Evolutionary conservation across 2,888 invertebrate species (phyloP), one percentile per base, ranked within the genome.

Genomic region (Apamea crenata): DNA sequence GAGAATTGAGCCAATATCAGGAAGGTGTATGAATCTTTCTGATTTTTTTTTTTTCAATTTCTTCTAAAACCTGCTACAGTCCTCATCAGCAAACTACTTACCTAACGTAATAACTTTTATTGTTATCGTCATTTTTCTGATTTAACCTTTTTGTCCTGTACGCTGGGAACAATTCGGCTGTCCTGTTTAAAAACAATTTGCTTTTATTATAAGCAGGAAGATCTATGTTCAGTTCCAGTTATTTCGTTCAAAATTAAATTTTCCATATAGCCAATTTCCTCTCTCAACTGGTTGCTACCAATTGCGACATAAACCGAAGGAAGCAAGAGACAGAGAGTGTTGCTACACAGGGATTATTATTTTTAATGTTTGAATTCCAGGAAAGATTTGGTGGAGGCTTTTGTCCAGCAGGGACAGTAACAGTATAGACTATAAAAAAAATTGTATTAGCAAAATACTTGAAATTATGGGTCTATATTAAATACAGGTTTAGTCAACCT

Each of bases 201-300:
- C n/a, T 73, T 80, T 61, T 3, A 29, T 67, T 68, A 29, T 18
- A 36, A 40, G n/a, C 40, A 80, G 59, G 50, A 66, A 75, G 59
- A 21, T 61, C 14, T 29, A 44, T n/a, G 32, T 7, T 70, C 40
- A n/a, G n/a, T 12, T 56, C n/a, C 40, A 25, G 56, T 32, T 7
- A 56, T 63, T 73, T 40, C 63, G 36, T 59, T 70, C 29, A 40
- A 59, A 36, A 21, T 66, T 47, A 32, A 66, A 74, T 70, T 80
- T 81, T 70, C 79, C 36, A 66, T 56, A 65, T 29, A 21, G 47
- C 56, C 81, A 67, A 80, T 80, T 81, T 81, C 70, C 75, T 74
- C 16, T 40, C 21, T 47, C n/a, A n/a, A n/a, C n/a, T n/a, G n/a
- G n/a, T n/a, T n/a, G n/a, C n/a, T n/a, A n/a, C n/a, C n/a, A n/a